These are phyloP conservation scores for Xiphophorus hellerii DNA, from an alignment of 2,113 vertebrate species.

Conservation along the genomic window DNA sequence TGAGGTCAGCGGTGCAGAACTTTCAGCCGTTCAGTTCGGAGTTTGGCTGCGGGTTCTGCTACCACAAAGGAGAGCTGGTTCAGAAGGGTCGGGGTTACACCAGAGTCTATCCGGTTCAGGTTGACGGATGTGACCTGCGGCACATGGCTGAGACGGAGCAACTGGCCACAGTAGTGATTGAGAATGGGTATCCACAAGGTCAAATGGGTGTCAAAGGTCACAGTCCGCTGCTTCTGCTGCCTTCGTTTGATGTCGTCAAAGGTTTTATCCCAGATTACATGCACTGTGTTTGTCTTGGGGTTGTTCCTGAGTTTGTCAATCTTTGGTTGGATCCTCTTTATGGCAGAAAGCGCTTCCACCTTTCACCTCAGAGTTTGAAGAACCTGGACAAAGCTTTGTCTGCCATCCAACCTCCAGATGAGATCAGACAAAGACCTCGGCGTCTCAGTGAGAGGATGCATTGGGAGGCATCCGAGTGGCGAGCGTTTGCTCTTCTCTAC, in stretches of 20 bases:
- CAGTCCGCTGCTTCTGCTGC: constrained; percentile 17
- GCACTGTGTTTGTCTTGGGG: constrained; percentile 24
- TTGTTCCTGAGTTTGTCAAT: constrained; percentile 19
- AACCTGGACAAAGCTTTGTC: constrained; percentile 13
- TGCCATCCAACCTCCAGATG: constrained; percentile 3
- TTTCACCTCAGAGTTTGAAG: background rate
- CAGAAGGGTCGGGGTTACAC: background rate
- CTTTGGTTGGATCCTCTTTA: constrained; percentile 21
- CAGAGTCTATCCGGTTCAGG: constrained; percentile 8
- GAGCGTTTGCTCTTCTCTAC: constrained; percentile 26
- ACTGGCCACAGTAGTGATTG: constrained; percentile 2
- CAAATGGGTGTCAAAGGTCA: constrained; percentile 27
- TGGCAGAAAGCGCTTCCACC: constrained; percentile 7
- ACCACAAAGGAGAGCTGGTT: constrained; percentile 29
- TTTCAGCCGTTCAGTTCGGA: constrained; percentile 4
- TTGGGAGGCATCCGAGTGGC: constrained; percentile 21
- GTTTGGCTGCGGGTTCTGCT: constrained; percentile 22
- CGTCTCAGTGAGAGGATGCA: constrained; percentile 9
- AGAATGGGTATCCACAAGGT: background rate
- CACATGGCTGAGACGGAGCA: constrained; percentile 13
- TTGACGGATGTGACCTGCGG: constrained; percentile 3
- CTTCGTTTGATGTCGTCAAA: constrained; percentile 17
- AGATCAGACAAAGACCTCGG: background rate
- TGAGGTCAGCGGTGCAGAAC: constrained; percentile 14
- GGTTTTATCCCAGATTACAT: constrained; percentile 22